These are phyloP conservation scores for Poliocrania exsul DNA, from an alignment of 2,797 vertebrate species.

Conservation along the genomic window DNA sequence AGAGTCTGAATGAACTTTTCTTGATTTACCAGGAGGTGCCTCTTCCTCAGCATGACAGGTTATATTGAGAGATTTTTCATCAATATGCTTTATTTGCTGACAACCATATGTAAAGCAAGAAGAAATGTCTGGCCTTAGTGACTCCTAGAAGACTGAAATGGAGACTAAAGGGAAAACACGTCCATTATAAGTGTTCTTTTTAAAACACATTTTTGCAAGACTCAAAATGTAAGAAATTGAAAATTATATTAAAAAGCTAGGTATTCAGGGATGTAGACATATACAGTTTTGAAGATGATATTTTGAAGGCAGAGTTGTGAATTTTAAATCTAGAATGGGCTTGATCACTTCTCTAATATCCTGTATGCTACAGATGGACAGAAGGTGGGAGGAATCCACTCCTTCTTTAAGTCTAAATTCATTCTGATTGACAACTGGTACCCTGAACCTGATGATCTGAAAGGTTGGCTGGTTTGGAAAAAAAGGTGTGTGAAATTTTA, in stretches of 20 bases:
- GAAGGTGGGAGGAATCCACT: not conserved
- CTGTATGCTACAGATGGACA: not conserved
- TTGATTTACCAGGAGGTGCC: constrained; percentile 48
- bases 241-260: constrained; percentile 1
- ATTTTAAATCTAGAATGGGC: not conserved
- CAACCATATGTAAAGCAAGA: constrained; percentile 61
- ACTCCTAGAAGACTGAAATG: constrained; percentile 60
- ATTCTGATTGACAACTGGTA: not conserved
- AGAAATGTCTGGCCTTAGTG: constrained; percentile 47
- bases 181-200: constrained; percentile 49
- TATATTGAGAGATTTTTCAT: constrained; percentile 45
- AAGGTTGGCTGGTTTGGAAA: not conserved
- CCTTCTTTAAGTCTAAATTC: not conserved
- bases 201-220: constrained; percentile 59
- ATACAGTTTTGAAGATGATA: not conserved
- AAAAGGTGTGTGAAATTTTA: not conserved
- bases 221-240: not conserved
- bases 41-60: constrained; percentile 64
- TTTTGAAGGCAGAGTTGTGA: not conserved
- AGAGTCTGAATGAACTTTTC: not conserved
- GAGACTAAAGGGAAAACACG: constrained; percentile 60
- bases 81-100: constrained; percentile 54
- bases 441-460: not conserved
- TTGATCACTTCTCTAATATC: not conserved
- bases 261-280: not conserved